Evolutionary conservation across 2,113 vertebrate genomes (phyloP), one percentile per base, ranked within the genome.

Genomic region (Aepyceros melampus): DNA sequence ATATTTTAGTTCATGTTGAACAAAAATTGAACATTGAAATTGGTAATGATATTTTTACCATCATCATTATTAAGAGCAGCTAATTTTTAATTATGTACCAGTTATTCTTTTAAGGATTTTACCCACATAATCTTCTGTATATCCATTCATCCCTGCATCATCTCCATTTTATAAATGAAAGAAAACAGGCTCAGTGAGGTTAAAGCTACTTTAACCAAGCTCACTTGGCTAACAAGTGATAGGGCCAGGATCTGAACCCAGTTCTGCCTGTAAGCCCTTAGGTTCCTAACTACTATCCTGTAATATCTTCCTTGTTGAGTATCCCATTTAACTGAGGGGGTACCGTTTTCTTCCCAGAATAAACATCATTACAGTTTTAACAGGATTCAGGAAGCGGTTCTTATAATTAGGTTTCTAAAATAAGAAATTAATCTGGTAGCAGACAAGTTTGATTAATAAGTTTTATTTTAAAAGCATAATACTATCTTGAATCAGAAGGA

Each of bases 371-470:
- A 82, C 36, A 94, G 64, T 91, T 94, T 95, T 58, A 97, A 89
- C 64, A 94, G 87, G 31, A 96, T 93, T 83, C 23, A 79, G 89
- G 89, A 97, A 98, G 23, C 47, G 51, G 45, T 96, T 94, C 64
- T 97, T 96, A 85, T 55, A 96, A 94, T 97, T 96, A 97, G 64
- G 40, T 97, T 98, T 98, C 91, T 96, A 92, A 97, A 96, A 93
- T 91, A 95, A 97, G 95, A 91, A 97, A 86, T 96, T 89, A 97
- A 85, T 97, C 51, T 76, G 90, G 27, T 79, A 93, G 33, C 64
- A 95, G 62, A 58, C 62, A 93, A 82, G 33, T 93, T 95, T 97
- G 93, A 95, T 94, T 97, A 96, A 79, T 97, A 95, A 67, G 56
- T 92, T 97, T 98, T 92, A 96, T 96, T 96, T 94, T 90, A 87